phyloP scores from a whole-genome alignment of 2,888 invertebrate genomes.

The Keiferia lycopersicella region DNA sequence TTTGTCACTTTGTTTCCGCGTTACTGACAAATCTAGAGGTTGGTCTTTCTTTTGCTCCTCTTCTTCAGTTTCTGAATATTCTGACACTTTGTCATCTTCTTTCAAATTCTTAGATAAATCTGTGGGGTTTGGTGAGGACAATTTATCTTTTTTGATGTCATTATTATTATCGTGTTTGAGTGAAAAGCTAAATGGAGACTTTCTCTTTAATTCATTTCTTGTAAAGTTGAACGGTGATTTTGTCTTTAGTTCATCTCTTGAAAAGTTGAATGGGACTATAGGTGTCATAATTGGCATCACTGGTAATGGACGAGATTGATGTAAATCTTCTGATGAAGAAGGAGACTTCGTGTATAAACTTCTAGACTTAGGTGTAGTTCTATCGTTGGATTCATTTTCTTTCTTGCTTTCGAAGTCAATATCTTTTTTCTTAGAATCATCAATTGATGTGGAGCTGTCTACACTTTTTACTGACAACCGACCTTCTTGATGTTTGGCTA shows the following conservation, averaged over 20 bases:
- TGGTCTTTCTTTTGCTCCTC: slow-evolving; percentile 75
- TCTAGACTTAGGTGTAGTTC: slow-evolving; percentile 80
- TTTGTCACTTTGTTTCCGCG: slow-evolving; percentile 76
- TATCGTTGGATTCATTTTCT: slow-evolving; percentile 63
- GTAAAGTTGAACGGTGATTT: slow-evolving; percentile 64
- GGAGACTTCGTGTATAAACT: slow-evolving; percentile 81
- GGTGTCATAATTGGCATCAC: slow-evolving; percentile 79
- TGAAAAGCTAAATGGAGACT: slow-evolving; percentile 66
- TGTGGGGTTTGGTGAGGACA: slow-evolving; percentile 58
- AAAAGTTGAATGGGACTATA: slow-evolving; percentile 58
- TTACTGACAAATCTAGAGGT: slow-evolving; percentile 88
- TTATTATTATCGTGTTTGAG: slow-evolving; percentile 64
- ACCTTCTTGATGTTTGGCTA: slow-evolving; percentile 74
- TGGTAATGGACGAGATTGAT: slow-evolving; percentile 84
- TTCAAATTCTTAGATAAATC: slow-evolving; percentile 62
- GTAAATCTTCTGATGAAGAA: slow-evolving; percentile 84
- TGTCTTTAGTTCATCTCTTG: slow-evolving; percentile 61
- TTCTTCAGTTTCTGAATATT: slow-evolving; percentile 65
- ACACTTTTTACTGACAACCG: slow-evolving; percentile 72
- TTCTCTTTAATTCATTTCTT: slow-evolving; percentile 61
- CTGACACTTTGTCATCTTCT: slow-evolving; percentile 59
- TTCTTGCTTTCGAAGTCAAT: slow-evolving; percentile 59
- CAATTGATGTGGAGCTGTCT: slow-evolving; percentile 69
- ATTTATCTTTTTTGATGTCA: slow-evolving; percentile 51
- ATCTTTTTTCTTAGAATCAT: slow-evolving; percentile 68